Base-by-base conservation (phyloP, 1,140 invertebrate genomes). In the Drosophila subpulchrella region DNA sequence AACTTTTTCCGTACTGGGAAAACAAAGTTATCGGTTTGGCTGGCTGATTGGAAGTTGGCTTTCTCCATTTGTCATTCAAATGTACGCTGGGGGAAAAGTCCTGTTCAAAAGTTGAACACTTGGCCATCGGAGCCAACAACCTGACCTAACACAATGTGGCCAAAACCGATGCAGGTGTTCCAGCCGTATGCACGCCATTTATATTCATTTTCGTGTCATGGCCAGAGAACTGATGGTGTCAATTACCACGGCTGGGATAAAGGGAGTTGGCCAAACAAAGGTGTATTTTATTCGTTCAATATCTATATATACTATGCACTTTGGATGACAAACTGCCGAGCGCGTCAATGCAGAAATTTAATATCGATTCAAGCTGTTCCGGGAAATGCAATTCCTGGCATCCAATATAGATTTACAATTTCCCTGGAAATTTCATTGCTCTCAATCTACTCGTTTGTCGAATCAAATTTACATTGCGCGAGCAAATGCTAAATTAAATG, bases 131-230 rank as follows among this genome's bases (percentile, higher is more conserved):
- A 32, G 7, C 32, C 32, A 34, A 10, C 30, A 68, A 68, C 65
- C 78, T 85, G 81, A 84, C 73, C 81, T 84, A 53, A 58, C 81
- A 53, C 55, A 77, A 77, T 63, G n/a, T n/a, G 67, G 58, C 59
- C 41, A 51, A 54, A 38, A 47, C 15, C 61, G 42, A 15, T 53
- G 36, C 48, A 54, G 60, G 46, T 62, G 32, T 34, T 34, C 57
- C 59, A 42, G 24, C 10, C 53, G 6, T 17, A 48, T 62, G 46
- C 72, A 74, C 42, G 46, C 66, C 71, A 73, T 77, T 84, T 81
- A 65, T 84, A 85, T 85, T 68, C 58, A 70, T 77, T 77, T 77
- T 15, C 72, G 60, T 81, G 81, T 84, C 76, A 84, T 63, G 81
- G 81, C 34, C 81, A 68, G 39, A 68, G 34, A 42, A 47, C 62